phyloP scores from a whole-genome alignment of 1,140 invertebrate genomes.

The Panonychus citri region DNA sequence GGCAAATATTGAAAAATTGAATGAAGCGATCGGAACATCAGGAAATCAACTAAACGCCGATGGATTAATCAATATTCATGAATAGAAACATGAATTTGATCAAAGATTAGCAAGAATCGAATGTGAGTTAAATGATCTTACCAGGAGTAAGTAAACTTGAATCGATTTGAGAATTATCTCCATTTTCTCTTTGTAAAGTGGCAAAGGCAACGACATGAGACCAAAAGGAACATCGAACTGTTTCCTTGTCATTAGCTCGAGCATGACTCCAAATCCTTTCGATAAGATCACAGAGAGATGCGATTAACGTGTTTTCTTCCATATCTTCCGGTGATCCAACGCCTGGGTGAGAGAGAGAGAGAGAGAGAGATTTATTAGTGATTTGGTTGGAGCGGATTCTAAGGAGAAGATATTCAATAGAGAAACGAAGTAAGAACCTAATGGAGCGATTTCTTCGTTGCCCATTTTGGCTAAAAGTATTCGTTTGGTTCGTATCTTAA shows the following conservation, averaged over 20 bases:
- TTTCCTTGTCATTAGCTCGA: neutral
- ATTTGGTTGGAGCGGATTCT: no score
- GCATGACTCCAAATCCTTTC: conserved; percentile 97
- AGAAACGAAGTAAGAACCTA: neutral
- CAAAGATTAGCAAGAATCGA: no score
- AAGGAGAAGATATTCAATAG: neutral
- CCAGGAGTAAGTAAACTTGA: conserved; percentile 58
- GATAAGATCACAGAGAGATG: conserved; percentile 82
- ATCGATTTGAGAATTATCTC: conserved; percentile 36
- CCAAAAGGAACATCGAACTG: conserved; percentile 40
- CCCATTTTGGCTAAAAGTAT: conserved; percentile 97
- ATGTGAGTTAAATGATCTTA: conserved; percentile 22
- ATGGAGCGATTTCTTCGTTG: conserved; percentile 3
- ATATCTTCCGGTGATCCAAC: conserved; percentile 27
- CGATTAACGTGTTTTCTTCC: conserved; percentile 93
- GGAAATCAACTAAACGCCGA: no score
- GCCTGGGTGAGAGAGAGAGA: neutral
- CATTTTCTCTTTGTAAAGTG: neutral
- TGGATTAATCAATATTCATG: no score
- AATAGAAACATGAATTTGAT: no score
- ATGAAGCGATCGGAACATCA: no score
- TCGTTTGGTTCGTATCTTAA: conserved; percentile 49
- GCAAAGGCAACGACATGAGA: conserved; percentile 42
- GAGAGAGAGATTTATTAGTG: neutral
- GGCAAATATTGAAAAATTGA: no score